Evolutionary conservation across 2,797 vertebrate genomes (phyloP), one percentile per base, ranked within the genome.

Genomic region (Gallinago solitaria): DNA sequence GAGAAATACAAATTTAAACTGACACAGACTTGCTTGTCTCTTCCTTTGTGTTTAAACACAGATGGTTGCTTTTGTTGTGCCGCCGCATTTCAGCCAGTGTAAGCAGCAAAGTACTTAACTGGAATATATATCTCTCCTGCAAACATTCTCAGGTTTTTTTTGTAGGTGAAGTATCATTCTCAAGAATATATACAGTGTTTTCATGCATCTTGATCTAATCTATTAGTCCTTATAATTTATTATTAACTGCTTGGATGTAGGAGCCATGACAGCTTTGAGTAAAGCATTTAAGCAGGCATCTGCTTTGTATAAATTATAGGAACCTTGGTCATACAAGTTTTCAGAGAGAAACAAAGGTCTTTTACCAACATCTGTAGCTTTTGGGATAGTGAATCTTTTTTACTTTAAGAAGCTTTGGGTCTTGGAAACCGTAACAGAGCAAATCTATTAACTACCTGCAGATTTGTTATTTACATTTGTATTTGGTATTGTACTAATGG

Each of bases 61-160:
- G 96, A 93, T 94, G 94, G 96, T 81, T 95, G 94, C 88, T 96
- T 96, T 94, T 93, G 90, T 96, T 95, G 71, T 90, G 93, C 78
- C 9, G n/a, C 57, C 4, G 0, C 85, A 39, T 82, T 84, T 91
- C 80, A 95, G 83, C 74, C 94, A 83, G 82, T 79, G 81, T 69
- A 84, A 87, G 80, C 83, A 87, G 61, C 54, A 77, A 87, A 95
- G 86, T 87, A 79, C 78, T 95, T 80, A 57, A 59, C 68, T 81
- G 75, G 71, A 89, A 94, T 73, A 82, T 43, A 54, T 84, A 61
- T 78, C 12, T 87, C 19, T 33, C 87, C 69, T 91, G 71, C 86
- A 77, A 95, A 78, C 21, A 32, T 41, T 87, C 74, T 59, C 28
- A 71, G 64, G 51, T 6, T 73, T 76, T 8, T 80, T 92, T 76